Evolutionary conservation across 2,888 invertebrate genomes (phyloP).

Genomic region (Blera fallax): DNA sequence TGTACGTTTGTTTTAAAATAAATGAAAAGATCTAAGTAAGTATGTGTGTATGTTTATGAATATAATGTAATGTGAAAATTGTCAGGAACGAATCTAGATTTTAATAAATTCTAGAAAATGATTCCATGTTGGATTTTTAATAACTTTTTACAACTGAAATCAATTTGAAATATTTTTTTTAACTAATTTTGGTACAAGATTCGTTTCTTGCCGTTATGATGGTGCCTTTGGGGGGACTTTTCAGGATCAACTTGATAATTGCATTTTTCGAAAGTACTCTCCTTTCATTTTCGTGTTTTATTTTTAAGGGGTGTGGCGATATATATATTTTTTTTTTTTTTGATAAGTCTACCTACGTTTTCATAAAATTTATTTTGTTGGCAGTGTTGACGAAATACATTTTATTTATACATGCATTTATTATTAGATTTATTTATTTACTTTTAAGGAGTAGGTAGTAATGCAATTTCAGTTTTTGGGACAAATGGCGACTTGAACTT

Average conservation of each 20-base stretch:
- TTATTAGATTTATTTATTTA: slow-evolving; percentile 22
- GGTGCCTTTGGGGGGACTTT: slow-evolving; percentile 39
- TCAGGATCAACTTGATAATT: slow-evolving; percentile 40
- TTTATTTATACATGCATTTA: slow-evolving; percentile 25
- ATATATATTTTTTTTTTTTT: slow-evolving; percentile 28
- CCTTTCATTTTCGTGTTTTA: not conserved
- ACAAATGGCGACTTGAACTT: slow-evolving; percentile 55
- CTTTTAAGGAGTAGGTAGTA: slow-evolving; percentile 22
- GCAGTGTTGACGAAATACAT: slow-evolving; percentile 68
- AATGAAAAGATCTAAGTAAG: slow-evolving; percentile 36
- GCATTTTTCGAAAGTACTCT: slow-evolving; percentile 10
- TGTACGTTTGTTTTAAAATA: slow-evolving; percentile 37
- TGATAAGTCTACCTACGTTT: slow-evolving; percentile 64
- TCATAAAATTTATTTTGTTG: slow-evolving; percentile 66
- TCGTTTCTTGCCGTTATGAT: slow-evolving; percentile 18
- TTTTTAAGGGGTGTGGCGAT: slow-evolving; percentile 11
- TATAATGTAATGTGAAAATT: slow-evolving; percentile 45
- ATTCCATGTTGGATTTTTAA: slow-evolving; percentile 10
- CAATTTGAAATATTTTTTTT: slow-evolving; percentile 23
- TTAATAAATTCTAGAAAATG: slow-evolving; percentile 34
- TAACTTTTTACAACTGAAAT: slow-evolving; percentile 34
- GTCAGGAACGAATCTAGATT: slow-evolving; percentile 59
- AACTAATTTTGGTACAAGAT: slow-evolving; percentile 26
- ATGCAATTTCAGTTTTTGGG: slow-evolving; percentile 38
- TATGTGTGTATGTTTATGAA: slow-evolving; percentile 33